Evolutionary conservation across 1,140 invertebrate species (phyloP), one percentile per base, ranked within the genome.

Genomic region (Ceratoteleas bidentatus): DNA sequence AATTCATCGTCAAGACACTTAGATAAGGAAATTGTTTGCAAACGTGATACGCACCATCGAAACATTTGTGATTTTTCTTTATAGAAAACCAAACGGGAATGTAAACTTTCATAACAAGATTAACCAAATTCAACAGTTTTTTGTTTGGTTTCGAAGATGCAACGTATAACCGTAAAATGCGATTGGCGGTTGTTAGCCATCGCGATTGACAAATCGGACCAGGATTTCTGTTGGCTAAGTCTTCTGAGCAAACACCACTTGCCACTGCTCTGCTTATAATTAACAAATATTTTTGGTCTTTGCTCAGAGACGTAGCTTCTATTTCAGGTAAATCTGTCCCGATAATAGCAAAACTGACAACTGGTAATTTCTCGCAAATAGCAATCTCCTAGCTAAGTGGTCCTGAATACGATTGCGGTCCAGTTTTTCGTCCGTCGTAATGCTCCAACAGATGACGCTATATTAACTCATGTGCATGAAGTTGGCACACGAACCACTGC

Each of bases 381-480:
- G 33, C 10, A 9, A 85, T 53, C 6, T 33, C 43, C 24, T 70
- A 50, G 14, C 54, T 66, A 34, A 87, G 76, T 43, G 75, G 65
- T 32, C 86, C 85, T 56, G 64, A 61, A 83, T 75, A 88, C 14
- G 64, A 56, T 24, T 54, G 62, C 10, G 87, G 85, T 14, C 85
- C 85, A 14, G 66, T 75, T 57, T 84, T 87, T 61, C 45, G 14
- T n/a, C 85, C 85, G 78, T 88, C 80, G n/a, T 86, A 49, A 70
- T 73, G 32, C 73, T 81, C 47, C 49, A 88, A 85, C 36, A 88
- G 73, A 65, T 88, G 83, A 15, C 86, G 24, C 11, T 87, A 72
- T 15, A 81, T 78, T 33, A 88, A 57, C 56, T 86, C 87, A 50
- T 88, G 88, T 13, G 74, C 64, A 33, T 85, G 84, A 3, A 89